These are phyloP conservation scores for Bufo gargarizans DNA, from an alignment of 2,113 vertebrate genomes.

Conservation along the genomic window DNA sequence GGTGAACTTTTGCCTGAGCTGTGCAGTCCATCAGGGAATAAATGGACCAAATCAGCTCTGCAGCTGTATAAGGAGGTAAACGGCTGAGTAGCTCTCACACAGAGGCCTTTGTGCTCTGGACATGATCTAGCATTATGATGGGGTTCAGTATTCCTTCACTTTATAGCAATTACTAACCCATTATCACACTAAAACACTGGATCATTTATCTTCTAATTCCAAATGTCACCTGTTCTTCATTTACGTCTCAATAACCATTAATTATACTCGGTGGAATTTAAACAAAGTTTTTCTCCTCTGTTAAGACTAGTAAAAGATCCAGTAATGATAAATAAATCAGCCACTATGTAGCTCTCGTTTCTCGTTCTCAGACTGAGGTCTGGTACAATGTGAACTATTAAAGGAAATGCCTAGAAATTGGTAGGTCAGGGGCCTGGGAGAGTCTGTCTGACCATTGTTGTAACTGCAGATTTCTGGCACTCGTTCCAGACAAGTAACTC, in stretches of 20 bases:
- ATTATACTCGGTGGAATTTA: conserved; percentile 79
- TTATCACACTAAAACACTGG: conserved; percentile 83
- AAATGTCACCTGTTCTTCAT: conserved; percentile 86
- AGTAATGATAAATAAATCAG: conserved; percentile 78
- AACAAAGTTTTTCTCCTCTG: conserved; percentile 76
- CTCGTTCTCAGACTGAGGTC: conserved; percentile 66
- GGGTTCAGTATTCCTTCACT: conserved; percentile 69
- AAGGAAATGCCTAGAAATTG: conserved; percentile 83
- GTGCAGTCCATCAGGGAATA: conserved; percentile 90
- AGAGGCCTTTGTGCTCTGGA: conserved; percentile 87
- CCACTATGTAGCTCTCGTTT: conserved; percentile 63
- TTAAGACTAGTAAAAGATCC: conserved; percentile 70
- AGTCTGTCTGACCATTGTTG: conserved; percentile 62
- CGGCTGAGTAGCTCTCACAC: conserved; percentile 81
- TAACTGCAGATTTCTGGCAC: conserved; percentile 64
- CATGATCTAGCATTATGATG: conserved; percentile 80
- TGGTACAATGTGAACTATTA: conserved; percentile 70
- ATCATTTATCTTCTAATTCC: conserved; percentile 83
- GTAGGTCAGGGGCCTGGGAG: conserved; percentile 76
- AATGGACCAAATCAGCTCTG: conserved; percentile 90
- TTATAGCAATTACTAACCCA: conserved; percentile 83
- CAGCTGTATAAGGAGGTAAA: conserved; percentile 78
- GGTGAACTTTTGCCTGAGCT: conserved; percentile 89
- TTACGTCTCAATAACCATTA: conserved; percentile 84
- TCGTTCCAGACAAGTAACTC: conserved; percentile 58